These are phyloP conservation scores for Parauchenoglanis punctatus DNA, from an alignment of 2,797 vertebrate species.

Conservation along the genomic window DNA sequence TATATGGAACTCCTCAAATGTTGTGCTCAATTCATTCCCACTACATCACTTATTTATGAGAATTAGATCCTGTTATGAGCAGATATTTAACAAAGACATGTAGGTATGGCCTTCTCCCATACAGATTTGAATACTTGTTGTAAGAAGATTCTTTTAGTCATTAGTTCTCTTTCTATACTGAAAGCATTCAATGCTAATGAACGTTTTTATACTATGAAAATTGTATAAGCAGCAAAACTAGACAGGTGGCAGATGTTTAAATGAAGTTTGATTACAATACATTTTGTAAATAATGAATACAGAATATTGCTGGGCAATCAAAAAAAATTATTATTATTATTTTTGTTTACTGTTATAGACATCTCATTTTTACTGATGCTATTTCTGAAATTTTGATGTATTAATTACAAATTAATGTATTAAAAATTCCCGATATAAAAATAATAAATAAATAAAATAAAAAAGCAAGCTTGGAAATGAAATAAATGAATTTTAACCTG, in stretches of 20 bases:
- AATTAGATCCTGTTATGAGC: background rate
- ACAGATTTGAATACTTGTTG: background rate
- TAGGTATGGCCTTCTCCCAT: background rate
- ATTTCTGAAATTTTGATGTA: background rate
- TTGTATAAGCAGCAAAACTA: background rate
- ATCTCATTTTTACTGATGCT: background rate
- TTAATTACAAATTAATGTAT: too few relatives aligned
- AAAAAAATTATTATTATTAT: background rate
- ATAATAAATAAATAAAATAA: background rate
- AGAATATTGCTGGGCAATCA: background rate
- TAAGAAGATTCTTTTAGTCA: background rate
- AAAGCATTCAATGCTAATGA: too few relatives aligned
- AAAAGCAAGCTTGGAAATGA: background rate
- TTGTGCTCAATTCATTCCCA: background rate
- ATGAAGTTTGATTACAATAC: background rate
- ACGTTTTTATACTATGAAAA: background rate
- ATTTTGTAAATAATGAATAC: background rate
- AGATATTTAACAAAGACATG: background rate
- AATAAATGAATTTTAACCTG: background rate
- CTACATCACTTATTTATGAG: background rate
- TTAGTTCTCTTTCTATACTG: background rate
- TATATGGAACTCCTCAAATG: background rate
- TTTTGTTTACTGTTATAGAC: background rate
- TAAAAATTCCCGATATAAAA: background rate
- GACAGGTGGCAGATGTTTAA: background rate